Evolutionary conservation across 2,113 vertebrate species (phyloP).

Genomic region (Zingel zingel): DNA sequence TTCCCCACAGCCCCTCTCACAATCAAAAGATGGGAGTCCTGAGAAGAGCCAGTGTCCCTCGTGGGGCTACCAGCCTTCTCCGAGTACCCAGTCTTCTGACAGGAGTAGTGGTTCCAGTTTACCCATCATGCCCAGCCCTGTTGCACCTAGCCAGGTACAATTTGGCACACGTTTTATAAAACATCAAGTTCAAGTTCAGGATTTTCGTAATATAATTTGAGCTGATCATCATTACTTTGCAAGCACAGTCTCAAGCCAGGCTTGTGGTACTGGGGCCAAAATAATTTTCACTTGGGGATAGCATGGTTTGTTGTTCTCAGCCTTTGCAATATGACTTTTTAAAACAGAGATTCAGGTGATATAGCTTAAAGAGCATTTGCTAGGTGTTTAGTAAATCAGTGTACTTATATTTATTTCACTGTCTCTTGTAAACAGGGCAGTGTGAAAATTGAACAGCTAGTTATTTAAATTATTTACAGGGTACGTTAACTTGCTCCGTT

Average conservation of each 20-base stretch:
- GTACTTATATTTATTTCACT: not conserved
- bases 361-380: not conserved
- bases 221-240: not conserved
- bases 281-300: not conserved
- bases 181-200: not conserved
- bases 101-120: conserved; percentile 15
- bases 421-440: not conserved
- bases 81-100: not conserved
- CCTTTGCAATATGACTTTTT: not conserved
- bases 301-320: not conserved
- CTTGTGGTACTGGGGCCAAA: not conserved
- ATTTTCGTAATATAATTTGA: not conserved
- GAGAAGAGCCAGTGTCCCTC: conserved; percentile 4
- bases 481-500: too few species aligned
- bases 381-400: not conserved
- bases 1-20: not conserved
- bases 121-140: not conserved
- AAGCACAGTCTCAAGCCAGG: not conserved
- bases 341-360: not conserved
- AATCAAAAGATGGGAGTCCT: not conserved
- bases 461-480: not conserved
- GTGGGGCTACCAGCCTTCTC: not conserved
- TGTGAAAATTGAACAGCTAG: not conserved
- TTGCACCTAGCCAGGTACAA: conserved; percentile 40
- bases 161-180: not conserved